Conservation (phyloP, 1,140 invertebrate species). For the Trichoplusia ni region DNA sequence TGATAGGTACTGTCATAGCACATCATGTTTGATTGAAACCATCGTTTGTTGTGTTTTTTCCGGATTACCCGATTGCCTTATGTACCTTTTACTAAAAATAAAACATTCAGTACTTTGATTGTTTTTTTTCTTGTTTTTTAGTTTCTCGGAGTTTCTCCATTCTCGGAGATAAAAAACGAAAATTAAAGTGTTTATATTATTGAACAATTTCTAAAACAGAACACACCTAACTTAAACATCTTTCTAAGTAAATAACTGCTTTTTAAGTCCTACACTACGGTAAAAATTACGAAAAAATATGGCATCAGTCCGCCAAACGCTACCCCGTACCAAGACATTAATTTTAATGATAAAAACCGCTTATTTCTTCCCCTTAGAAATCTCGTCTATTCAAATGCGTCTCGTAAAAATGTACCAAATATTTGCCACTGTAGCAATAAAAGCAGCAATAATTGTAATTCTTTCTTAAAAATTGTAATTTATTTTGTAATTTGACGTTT, state of each 20-base stretch:
- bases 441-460: conserved; percentile 65
- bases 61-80: no score
- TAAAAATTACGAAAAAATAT: neutral
- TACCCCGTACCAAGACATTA: conserved; percentile 66
- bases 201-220: no score
- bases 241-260: neutral
- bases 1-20: no score
- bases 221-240: no score
- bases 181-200: no score
- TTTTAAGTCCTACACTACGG: neutral
- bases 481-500: conserved; percentile 60
- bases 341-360: conserved; percentile 71
- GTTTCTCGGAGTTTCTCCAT: no score
- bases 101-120: no score
- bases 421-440: conserved; percentile 61
- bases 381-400: conserved; percentile 63
- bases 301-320: neutral
- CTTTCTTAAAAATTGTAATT: conserved; percentile 60
- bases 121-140: no score
- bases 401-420: conserved; percentile 68
- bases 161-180: no score
- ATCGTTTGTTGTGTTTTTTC: no score
- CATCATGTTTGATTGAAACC: no score
- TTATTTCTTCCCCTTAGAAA: conserved; percentile 54
- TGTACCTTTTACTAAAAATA: no score